Evolutionary conservation across 2,888 invertebrate species (phyloP), one percentile per base, ranked within the genome.

Genomic region (Xylophagus ater): DNA sequence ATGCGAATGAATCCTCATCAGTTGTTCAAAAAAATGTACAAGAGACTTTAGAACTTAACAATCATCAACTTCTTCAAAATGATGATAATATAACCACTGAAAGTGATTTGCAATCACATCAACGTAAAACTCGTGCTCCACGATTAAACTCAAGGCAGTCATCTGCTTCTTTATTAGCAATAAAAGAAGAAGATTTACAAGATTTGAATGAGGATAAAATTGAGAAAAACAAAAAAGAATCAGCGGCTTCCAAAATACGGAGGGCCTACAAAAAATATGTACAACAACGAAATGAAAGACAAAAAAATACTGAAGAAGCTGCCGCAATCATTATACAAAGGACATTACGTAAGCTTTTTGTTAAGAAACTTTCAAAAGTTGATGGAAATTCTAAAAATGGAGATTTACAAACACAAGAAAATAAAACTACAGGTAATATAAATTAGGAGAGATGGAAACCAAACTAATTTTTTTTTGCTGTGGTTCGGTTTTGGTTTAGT

Each of bases 271-370:
- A 15, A 19, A 18, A 14, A n/a, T 40, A 33, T 12, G 25, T 13
- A 13, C 13, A 9, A 9, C 10, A 19, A 12, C 9, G 12, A 15
- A 18, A 14, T 21, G 15, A 13, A 9, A 41, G 21, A 12, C 13
- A 50, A 53, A 29, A 47, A 44, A 59, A 74, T 69, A 60, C 70
- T 52, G 54, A 72, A 53, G 64, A 73, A 64, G 64, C 66, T 44
- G 64, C 71, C 18, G 71, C 71, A 18, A 56, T 71, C 37, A 70
- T 73, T n/a, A 73, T 73, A 51, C 73, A 73, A 55, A 69, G 72
- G 57, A 70, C 72, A 36, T 69, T 73, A 51, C 62, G 70, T 20
- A 64, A 64, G 18, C 68, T 70, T 48, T 62, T 71, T 41, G 66
- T 66, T 47, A 40, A 44, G 37, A 48, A 49, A 42, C n/a, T n/a